Conservation (phyloP, 1,140 invertebrate genomes). For the Myzus persicae region DNA sequence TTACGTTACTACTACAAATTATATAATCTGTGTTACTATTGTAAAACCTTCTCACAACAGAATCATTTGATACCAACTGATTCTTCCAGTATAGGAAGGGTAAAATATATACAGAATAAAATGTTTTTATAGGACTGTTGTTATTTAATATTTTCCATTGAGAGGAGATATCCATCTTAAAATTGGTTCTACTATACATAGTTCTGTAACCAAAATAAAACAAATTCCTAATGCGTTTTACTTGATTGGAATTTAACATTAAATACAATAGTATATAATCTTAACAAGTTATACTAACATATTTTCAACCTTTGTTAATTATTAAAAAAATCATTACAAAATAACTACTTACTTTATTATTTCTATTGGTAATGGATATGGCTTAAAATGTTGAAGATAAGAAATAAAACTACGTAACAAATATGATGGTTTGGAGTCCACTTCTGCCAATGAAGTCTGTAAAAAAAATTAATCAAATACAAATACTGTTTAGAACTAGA, state of each 20-base stretch:
- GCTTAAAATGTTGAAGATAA: constrained; percentile 84
- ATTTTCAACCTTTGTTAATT: neutral
- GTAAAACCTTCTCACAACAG: no score
- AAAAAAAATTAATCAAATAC: constrained; percentile 61
- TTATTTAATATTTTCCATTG: no score
- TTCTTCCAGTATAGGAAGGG: no score
- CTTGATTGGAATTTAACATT: neutral
- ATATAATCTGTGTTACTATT: no score
- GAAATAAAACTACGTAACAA: constrained; percentile 82
- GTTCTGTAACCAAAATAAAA: no score
- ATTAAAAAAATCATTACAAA: neutral
- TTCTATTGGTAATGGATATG: constrained; percentile 78
- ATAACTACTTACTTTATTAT: constrained; percentile 77
- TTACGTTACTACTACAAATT: no score
- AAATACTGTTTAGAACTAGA: neutral
- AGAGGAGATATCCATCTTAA: no score
- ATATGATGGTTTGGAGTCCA: constrained; percentile 80
- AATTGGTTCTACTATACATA: no score
- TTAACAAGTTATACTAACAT: neutral
- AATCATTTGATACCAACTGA: no score
- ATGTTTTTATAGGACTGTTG: no score
- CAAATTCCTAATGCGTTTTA: no score
- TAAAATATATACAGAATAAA: no score
- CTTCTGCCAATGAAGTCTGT: constrained; percentile 78
- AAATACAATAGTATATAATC: neutral